Evolutionary conservation across 2,113 vertebrate species (phyloP).

Genomic region (Mohoua ochrocephala): DNA sequence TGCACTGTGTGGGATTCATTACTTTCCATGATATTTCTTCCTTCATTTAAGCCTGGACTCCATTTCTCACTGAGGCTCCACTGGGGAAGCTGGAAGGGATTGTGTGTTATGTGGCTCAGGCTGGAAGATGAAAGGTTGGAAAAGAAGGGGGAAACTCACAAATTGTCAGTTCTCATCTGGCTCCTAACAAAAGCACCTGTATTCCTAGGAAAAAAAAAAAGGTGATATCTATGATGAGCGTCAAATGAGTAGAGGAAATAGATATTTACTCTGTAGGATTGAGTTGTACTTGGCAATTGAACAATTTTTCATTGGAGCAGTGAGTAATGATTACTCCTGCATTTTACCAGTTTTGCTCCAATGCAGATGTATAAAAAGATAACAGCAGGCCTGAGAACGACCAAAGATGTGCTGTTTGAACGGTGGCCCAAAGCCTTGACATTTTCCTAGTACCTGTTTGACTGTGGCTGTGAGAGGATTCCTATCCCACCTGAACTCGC

Average conservation of each 20-base stretch:
- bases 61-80: not conserved
- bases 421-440: not conserved
- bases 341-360: not conserved
- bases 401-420: not conserved
- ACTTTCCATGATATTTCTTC: not conserved
- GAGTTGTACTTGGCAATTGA: not conserved
- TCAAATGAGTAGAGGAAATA: not conserved
- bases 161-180: not conserved
- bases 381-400: not conserved
- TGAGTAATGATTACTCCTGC: not conserved
- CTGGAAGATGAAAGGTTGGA: not conserved
- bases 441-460: not conserved
- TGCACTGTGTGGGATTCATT: not conserved
- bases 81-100: not conserved
- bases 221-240: not conserved
- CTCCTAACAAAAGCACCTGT: not conserved
- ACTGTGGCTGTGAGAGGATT: not conserved
- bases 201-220: not conserved
- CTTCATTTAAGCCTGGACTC: not conserved
- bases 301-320: not conserved
- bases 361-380: not conserved
- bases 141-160: not conserved
- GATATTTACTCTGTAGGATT: not conserved
- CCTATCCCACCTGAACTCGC: not conserved
- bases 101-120: rapidly evolving